phyloP scores from a whole-genome alignment of 2,113 vertebrate species.

The Zosterops borbonicus region DNA sequence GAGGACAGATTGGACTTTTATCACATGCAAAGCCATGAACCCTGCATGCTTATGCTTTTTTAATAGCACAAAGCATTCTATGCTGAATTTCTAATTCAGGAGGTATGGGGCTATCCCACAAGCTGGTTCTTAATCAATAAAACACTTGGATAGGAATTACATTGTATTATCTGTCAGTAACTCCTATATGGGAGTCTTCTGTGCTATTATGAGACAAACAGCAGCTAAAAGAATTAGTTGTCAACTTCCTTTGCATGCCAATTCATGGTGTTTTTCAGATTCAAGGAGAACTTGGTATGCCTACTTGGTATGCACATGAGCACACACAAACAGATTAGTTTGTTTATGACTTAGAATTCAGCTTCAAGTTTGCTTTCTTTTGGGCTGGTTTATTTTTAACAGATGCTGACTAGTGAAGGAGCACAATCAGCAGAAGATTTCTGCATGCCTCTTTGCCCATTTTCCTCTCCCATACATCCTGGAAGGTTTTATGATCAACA shows the following conservation, averaged over 20 bases:
- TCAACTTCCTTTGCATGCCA: neutral
- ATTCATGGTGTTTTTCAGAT: neutral
- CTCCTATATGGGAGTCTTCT: neutral
- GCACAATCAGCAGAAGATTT: neutral
- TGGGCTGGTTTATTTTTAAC: neutral
- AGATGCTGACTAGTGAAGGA: neutral
- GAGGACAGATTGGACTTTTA: neutral
- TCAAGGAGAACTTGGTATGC: neutral
- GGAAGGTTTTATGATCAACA: neutral
- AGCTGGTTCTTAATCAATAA: neutral
- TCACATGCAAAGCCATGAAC: neutral
- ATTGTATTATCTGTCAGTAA: neutral
- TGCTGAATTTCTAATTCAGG: neutral
- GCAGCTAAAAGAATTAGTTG: neutral
- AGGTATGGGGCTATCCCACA: neutral
- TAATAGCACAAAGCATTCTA: neutral
- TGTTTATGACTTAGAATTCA: neutral
- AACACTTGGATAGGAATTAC: neutral
- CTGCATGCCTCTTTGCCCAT: neutral
- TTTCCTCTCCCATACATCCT: neutral
- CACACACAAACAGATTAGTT: neutral
- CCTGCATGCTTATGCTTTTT: accelerated
- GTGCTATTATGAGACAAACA: neutral
- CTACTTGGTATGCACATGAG: neutral
- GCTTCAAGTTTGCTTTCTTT: neutral